Percentiles rank a stretch among this genome's conserved stretches.
Evolutionary conservation across 2,113 vertebrate genomes (phyloP).

Genomic region (Lampris incognitus): DNA sequence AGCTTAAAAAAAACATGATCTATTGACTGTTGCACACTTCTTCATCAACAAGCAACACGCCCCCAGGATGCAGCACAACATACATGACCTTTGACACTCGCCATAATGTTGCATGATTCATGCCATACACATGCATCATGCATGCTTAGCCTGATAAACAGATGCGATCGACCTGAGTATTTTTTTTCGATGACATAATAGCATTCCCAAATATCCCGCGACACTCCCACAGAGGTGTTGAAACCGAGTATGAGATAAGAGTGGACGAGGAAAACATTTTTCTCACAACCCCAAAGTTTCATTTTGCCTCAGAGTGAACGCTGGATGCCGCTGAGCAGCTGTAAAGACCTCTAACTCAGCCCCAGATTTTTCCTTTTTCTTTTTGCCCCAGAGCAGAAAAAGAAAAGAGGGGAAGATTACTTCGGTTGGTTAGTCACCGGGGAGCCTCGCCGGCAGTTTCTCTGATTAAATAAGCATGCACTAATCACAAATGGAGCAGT

Average conservation of each 20-base stretch:
- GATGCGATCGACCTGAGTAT: conserved; percentile 10
- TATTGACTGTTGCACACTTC: conserved; percentile 19
- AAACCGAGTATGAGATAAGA: conserved; percentile 57
- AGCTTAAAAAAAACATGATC: neutral
- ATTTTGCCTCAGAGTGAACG: conserved; percentile 65
- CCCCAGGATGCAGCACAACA: conserved; percentile 18
- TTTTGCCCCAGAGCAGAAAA: conserved; percentile 58
- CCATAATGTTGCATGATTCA: conserved; percentile 36
- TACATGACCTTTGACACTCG: conserved; percentile 51
- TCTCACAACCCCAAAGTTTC: neutral
- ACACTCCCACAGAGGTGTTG: conserved; percentile 18
- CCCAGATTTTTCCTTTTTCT: conserved; percentile 63
- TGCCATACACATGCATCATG: conserved; percentile 33
- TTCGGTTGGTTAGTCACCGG: conserved; percentile 61
- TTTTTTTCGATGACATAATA: conserved; percentile 35
- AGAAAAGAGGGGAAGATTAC: conserved; percentile 54
- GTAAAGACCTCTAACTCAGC: conserved; percentile 69
- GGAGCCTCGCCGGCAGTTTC: conserved; percentile 64
- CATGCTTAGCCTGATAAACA: conserved; percentile 52
- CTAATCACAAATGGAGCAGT: conserved; percentile 69
- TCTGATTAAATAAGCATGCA: conserved; percentile 73
- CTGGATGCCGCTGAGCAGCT: conserved; percentile 66
- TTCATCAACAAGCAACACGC: conserved; percentile 18
- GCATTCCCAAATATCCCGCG: conserved; percentile 31
- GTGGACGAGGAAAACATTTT: conserved; percentile 46